Conservation (phyloP, 2,888 invertebrate genomes). For the Onthophagus sagittarius region DNA sequence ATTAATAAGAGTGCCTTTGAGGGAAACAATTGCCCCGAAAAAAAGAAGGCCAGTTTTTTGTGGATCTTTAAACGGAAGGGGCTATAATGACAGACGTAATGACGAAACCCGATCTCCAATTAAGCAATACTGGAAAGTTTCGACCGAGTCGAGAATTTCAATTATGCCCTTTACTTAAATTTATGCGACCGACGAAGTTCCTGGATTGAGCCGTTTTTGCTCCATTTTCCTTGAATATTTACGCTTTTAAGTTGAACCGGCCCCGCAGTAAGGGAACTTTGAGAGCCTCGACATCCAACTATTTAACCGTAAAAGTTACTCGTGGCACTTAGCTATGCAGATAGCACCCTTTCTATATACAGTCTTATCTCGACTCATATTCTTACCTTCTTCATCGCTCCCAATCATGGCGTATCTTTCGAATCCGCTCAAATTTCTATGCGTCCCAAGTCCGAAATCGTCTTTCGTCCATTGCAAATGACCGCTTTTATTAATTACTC, state of each 20-base stretch:
- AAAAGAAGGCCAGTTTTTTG: background rate
- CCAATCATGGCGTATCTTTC: constrained; percentile 96
- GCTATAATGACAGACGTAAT: constrained; percentile 10
- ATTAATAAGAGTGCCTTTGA: background rate
- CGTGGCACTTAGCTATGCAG: background rate
- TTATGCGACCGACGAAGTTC: background rate
- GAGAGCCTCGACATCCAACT: background rate
- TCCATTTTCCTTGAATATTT: background rate
- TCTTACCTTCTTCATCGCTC: constrained; percentile 86
- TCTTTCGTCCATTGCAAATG: constrained; percentile 96
- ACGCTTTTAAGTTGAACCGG: background rate
- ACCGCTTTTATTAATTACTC: constrained; percentile 84
- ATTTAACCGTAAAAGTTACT: background rate
- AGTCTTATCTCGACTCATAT: background rate
- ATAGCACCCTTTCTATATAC: background rate
- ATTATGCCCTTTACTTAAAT: constrained; percentile 11
- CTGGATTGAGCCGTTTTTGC: background rate
- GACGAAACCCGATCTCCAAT: constrained; percentile 7
- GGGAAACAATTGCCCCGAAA: background rate
- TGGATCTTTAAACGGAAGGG: background rate
- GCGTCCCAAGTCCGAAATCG: constrained; percentile 90
- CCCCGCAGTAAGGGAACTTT: background rate
- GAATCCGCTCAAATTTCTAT: constrained; percentile 85
- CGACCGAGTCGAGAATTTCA: constrained; percentile 1
- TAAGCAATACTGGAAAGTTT: constrained; percentile 10